Conservation (phyloP, 2,113 vertebrate species). For the Triplophysa siluroides region DNA sequence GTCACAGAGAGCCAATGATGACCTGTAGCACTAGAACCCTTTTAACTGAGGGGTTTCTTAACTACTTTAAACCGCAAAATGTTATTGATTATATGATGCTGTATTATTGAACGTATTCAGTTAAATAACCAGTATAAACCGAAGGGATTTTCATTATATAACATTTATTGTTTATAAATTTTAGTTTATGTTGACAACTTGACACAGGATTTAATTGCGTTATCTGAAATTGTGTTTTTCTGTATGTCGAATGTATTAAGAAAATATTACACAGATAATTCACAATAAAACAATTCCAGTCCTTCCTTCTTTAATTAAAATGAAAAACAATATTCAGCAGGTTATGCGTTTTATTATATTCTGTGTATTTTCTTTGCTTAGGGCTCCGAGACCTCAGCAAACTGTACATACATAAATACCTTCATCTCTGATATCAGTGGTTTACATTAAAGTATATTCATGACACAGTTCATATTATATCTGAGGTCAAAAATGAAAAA, state of each 20-base stretch:
- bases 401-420: slow-evolving; percentile 85
- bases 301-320: slow-evolving; percentile 31
- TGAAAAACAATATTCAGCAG: slow-evolving; percentile 47
- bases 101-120: too few relatives aligned
- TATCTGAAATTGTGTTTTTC: too few relatives aligned
- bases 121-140: too few relatives aligned
- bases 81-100: background rate
- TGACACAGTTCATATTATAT: slow-evolving; percentile 58
- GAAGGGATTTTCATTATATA: too few relatives aligned
- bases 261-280: background rate
- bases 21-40: background rate
- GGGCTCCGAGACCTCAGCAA: slow-evolving; percentile 74
- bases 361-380: slow-evolving; percentile 62
- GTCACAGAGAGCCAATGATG: background rate
- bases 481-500: slow-evolving; percentile 73
- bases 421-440: slow-evolving; percentile 43
- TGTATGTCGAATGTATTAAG: background rate
- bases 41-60: background rate
- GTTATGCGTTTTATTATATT: slow-evolving; percentile 44
- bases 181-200: too few relatives aligned
- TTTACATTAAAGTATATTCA: slow-evolving; percentile 52
- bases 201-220: too few relatives aligned
- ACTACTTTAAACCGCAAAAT: background rate
- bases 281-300: background rate
- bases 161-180: too few relatives aligned